These are phyloP conservation scores for Grallaria varia DNA, from an alignment of 2,113 vertebrate species.

Conservation along the genomic window DNA sequence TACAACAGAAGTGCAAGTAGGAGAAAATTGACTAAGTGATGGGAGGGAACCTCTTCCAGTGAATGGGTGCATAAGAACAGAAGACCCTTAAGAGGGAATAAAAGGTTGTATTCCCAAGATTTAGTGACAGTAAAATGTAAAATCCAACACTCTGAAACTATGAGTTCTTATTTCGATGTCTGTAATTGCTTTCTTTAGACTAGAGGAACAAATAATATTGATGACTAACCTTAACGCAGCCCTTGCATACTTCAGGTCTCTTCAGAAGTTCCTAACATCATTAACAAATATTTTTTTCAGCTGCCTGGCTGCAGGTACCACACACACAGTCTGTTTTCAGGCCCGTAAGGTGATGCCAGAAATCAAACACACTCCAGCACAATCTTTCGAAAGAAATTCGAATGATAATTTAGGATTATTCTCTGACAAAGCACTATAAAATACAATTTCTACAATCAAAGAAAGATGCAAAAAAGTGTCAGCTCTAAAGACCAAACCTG, in stretches of 20 bases:
- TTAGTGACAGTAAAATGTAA: neutral
- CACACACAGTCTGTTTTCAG: neutral
- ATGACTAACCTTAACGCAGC: neutral
- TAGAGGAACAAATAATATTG: neutral
- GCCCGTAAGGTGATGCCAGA: neutral
- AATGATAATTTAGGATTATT: neutral
- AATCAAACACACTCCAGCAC: neutral
- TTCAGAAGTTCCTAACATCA: neutral
- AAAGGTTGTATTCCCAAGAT: neutral
- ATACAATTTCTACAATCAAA: neutral
- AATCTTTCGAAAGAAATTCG: neutral
- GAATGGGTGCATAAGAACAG: neutral
- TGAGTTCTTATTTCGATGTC: neutral
- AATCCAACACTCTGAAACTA: neutral
- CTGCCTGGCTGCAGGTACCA: neutral
- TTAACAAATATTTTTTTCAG: neutral
- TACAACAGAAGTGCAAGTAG: neutral
- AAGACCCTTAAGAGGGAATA: neutral
- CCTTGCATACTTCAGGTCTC: neutral
- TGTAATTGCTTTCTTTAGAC: neutral
- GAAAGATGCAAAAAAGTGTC: neutral
- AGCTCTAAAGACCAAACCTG: neutral
- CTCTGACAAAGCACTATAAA: neutral
- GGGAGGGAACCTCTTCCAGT: neutral
- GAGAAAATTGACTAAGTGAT: neutral